Conservation (phyloP, 2,888 invertebrate genomes). For the Drosophila colorata region DNA sequence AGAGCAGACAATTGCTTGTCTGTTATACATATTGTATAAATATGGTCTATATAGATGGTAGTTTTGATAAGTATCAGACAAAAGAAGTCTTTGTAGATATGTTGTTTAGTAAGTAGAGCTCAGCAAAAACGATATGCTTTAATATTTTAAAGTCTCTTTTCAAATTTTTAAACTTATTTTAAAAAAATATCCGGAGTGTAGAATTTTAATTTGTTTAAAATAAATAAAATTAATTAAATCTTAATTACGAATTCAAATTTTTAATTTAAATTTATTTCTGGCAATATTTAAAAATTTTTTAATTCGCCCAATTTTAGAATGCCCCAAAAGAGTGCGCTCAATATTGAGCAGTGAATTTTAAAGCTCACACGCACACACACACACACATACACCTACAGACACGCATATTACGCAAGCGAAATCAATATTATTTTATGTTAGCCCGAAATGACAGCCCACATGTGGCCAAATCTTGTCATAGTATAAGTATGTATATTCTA, state of each 20-base stretch:
- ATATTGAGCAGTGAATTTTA: slow-evolving; percentile 26
- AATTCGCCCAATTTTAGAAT: neutral
- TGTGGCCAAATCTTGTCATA: slow-evolving; percentile 25
- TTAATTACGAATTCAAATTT: no score
- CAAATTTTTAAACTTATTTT: no score
- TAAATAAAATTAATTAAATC: no score
- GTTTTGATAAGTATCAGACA: neutral
- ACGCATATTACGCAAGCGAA: slow-evolving; percentile 30
- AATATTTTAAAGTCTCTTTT: no score
- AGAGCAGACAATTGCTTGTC: slow-evolving; percentile 33
- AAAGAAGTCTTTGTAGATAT: slow-evolving; percentile 1
- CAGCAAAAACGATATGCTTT: no score
- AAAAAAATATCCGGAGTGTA: no score
- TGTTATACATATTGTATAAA: neutral
- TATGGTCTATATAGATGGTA: no score
- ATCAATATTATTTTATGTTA: slow-evolving; percentile 51
- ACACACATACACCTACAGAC: neutral
- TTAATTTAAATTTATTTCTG: no score
- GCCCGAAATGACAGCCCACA: slow-evolving; percentile 31
- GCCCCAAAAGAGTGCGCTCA: neutral
- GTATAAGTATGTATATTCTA: neutral
- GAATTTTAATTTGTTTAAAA: no score
- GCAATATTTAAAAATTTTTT: no score
- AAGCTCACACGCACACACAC: slow-evolving; percentile 14
- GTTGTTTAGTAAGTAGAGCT: no score